phyloP scores from a whole-genome alignment of 2,797 vertebrate species.

The Geotrypetes seraphini region DNA sequence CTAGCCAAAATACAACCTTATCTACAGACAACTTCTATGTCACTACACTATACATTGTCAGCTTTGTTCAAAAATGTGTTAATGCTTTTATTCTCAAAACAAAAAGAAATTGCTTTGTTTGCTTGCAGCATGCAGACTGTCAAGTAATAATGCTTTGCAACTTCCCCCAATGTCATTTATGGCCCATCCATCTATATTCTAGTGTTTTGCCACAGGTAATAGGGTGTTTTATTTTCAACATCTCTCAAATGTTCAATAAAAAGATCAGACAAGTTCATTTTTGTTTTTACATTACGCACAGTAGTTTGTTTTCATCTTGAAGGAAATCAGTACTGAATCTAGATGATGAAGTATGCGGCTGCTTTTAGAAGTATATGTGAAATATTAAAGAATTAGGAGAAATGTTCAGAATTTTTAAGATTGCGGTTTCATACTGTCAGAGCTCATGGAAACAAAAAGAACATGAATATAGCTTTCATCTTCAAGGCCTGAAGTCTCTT shows the following conservation, averaged over 20 bases:
- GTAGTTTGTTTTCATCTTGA: background rate
- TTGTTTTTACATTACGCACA: background rate
- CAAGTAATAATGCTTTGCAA: background rate
- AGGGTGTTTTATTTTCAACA: background rate
- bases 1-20: no score
- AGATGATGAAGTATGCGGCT: background rate
- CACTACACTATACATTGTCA: no score
- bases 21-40: no score
- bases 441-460: constrained; percentile 2
- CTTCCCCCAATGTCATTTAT: background rate
- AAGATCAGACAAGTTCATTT: background rate
- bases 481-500: background rate
- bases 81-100: background rate
- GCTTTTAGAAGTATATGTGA: background rate
- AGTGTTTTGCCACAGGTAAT: background rate
- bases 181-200: background rate
- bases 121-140: background rate
- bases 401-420: constrained; percentile 7
- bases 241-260: background rate
- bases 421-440: background rate
- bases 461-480: background rate
- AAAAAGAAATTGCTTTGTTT: background rate
- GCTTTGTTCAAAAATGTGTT: background rate
- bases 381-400: constrained; percentile 3
- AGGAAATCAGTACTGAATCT: background rate